These are phyloP conservation scores for Tetragonisca angustula DNA, from an alignment of 2,888 invertebrate genomes.

Conservation along the genomic window DNA sequence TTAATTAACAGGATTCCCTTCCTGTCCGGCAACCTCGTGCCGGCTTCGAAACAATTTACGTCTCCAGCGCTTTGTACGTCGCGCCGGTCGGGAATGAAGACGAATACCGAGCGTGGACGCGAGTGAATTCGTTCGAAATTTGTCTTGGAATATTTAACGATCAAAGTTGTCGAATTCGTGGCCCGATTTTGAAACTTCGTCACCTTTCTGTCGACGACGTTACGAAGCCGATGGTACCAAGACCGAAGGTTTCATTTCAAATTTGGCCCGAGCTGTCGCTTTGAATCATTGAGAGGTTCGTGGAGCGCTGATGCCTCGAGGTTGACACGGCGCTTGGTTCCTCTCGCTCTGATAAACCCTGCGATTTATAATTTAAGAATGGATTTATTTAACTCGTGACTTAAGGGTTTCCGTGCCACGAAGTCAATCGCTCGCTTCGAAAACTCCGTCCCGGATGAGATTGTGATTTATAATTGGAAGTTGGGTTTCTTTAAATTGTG, in stretches of 20 bases:
- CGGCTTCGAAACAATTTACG: neutral
- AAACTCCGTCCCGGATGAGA: too few relatives aligned
- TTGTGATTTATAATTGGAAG: too few relatives aligned
- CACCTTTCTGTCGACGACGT: neutral
- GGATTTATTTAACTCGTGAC: neutral
- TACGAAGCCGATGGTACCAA: neutral
- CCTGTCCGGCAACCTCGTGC: neutral
- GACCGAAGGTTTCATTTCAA: neutral
- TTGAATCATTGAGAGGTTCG: neutral
- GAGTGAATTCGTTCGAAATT: neutral
- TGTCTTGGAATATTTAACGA: neutral
- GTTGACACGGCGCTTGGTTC: neutral
- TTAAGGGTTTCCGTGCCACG: too few relatives aligned
- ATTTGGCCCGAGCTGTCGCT: neutral
- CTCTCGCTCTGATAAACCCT: neutral
- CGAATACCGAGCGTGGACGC: neutral
- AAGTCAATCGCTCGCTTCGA: too few relatives aligned
- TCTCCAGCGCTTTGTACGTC: too few relatives aligned
- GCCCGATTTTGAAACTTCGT: neutral
- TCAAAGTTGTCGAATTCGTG: neutral
- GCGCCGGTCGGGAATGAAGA: neutral
- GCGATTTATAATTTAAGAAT: neutral
- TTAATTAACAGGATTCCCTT: constrained; percentile 29
- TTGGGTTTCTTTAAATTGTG: too few relatives aligned
- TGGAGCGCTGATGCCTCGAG: neutral